These are phyloP conservation scores for Troilus luridus DNA, from an alignment of 2,888 invertebrate species.

Conservation along the genomic window DNA sequence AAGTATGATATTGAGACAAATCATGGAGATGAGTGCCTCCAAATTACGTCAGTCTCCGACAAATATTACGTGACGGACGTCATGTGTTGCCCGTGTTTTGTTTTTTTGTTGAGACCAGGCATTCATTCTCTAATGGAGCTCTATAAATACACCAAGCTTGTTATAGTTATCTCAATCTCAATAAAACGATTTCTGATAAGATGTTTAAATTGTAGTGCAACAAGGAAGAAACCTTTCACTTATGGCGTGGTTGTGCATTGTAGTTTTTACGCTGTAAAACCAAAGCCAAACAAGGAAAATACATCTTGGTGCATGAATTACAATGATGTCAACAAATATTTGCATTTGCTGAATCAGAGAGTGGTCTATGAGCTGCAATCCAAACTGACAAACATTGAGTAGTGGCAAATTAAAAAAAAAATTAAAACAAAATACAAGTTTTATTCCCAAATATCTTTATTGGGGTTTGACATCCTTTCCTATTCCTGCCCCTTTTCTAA, in stretches of 20 bases:
- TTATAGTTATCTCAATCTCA: neutral
- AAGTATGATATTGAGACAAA: neutral
- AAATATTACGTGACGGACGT: neutral
- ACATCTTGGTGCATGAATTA: no score
- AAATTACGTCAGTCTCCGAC: neutral
- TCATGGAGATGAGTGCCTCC: neutral
- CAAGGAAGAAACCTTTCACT: neutral
- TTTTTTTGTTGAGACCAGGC: neutral
- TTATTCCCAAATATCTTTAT: no score
- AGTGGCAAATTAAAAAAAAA: no score
- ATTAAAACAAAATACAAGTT: no score
- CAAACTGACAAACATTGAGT: no score
- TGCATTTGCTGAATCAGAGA: no score
- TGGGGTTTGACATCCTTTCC: no score
- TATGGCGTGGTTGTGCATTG: no score
- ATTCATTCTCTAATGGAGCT: neutral
- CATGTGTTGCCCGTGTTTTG: neutral
- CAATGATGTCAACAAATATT: no score
- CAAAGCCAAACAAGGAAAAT: neutral
- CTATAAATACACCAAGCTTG: neutral
- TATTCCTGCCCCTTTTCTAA: no score
- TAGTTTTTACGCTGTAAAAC: no score
- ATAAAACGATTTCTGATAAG: slow-evolving; percentile 26
- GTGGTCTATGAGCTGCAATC: no score
- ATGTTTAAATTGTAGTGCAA: neutral